Base-by-base conservation (phyloP, 2,888 invertebrate genomes). In the Zaprionus bogoriensis region DNA sequence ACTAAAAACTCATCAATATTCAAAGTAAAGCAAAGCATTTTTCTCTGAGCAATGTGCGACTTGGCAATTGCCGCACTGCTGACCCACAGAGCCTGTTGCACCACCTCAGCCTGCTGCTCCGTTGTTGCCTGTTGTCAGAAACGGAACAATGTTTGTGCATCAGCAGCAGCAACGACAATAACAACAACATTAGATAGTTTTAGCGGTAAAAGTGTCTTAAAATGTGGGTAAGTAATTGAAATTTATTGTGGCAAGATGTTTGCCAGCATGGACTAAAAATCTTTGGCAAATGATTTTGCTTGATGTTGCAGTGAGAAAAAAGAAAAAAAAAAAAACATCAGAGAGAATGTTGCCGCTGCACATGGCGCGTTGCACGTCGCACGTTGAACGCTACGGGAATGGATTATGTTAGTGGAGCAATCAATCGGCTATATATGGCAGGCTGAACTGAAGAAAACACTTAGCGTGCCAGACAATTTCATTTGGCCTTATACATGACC, bases 391-490 rank as follows among this genome's bases (percentile, higher is more conserved):
- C 30, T 55, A 25, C 69, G 73, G 27, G 62, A 73, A 73, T 64
- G 72, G 69, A 74, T 74, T 77, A 74, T 78, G 77, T 74, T 82
- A 79, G 85, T 87, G 74, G 87, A 87, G 85, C 88, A 88, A 87
- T 87, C 87, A 88, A 85, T 85, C 87, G 83, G 45, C 83, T 82
- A 86, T 85, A 88, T 87, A 85, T 72, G 87, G 88, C 71, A 60
- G 51, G 20, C 53, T 50, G 51, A 67, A 79, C 83, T 83, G 79
- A 77, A 72, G 83, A 79, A 79, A 79, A 80, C 79, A 79, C 79
- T 83, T 79, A 79, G 80, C 75, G 77, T 67, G 64, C 68, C 72
- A 77, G 83, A 79, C 83, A 74, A 79, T 80, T 79, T 79, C 83
- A 79, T 79, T 79, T 83, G 77, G 77, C 78, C 61, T 80, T 74